phyloP scores from a whole-genome alignment of 2,888 invertebrate genomes.

The Troilus luridus region DNA sequence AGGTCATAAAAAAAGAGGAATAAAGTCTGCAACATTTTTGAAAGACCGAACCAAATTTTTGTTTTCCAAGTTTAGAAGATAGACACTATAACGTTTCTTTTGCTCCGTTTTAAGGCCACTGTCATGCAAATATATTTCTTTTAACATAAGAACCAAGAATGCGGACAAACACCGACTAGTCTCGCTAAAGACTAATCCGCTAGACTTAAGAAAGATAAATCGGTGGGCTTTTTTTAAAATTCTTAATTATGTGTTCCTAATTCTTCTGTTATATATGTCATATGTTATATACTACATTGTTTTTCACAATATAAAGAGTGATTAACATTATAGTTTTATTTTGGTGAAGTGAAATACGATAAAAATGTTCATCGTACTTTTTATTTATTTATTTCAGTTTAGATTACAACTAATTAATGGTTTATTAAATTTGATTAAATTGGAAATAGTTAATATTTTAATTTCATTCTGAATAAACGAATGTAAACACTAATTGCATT shows the following conservation, averaged over 20 bases:
- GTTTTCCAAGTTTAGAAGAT: neutral
- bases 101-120: constrained; percentile 24
- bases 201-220: neutral
- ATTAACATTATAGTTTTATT: neutral
- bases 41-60: neutral
- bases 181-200: neutral
- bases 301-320: neutral
- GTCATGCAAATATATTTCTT: constrained; percentile 36
- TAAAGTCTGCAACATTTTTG: neutral
- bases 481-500: too few relatives aligned
- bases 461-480: too few relatives aligned
- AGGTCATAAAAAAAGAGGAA: neutral
- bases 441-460: too few relatives aligned
- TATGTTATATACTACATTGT: neutral
- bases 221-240: neutral
- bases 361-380: too few relatives aligned
- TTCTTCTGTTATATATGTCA: neutral
- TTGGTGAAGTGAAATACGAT: neutral
- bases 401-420: too few relatives aligned
- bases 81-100: constrained; percentile 20
- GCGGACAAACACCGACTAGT: constrained; percentile 23
- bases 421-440: too few relatives aligned
- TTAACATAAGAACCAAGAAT: constrained; percentile 23
- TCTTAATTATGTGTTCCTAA: neutral
- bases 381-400: too few relatives aligned